Conservation (phyloP, 2,113 vertebrate species). For the Chionomys nivalis region DNA sequence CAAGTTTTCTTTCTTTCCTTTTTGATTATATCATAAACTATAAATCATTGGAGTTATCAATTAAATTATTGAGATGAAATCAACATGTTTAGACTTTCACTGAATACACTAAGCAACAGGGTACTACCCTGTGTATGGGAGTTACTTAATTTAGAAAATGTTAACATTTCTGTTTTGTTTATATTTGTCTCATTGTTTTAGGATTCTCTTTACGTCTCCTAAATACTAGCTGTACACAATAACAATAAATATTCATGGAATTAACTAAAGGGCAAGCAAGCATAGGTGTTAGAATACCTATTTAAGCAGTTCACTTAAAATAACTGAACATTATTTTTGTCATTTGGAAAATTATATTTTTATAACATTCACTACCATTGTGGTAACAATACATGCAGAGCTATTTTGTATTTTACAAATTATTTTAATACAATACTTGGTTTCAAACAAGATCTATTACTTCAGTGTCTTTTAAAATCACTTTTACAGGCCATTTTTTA, state of each 20-base stretch:
- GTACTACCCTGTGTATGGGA: background rate
- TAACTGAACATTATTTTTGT: background rate
- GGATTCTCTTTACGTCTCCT: background rate
- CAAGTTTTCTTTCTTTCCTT: background rate
- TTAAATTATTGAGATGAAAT: background rate
- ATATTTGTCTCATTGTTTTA: background rate
- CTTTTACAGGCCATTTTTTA: background rate
- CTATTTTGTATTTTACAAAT: background rate
- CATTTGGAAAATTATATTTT: background rate
- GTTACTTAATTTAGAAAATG: background rate
- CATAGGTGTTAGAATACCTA: background rate
- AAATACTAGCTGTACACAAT: background rate
- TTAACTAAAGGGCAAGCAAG: background rate
- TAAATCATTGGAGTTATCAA: background rate
- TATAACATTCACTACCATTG: background rate
- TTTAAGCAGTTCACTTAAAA: background rate
- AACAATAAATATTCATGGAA: background rate
- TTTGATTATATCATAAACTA: background rate
- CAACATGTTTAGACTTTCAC: background rate
- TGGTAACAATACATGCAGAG: background rate
- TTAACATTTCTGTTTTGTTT: background rate
- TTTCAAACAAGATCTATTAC: background rate
- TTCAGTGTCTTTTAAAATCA: background rate
- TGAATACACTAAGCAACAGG: background rate
- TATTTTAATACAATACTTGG: background rate